Conservation (phyloP, 2,888 invertebrate species). For the Acanthosepion pharaonis region DNA sequence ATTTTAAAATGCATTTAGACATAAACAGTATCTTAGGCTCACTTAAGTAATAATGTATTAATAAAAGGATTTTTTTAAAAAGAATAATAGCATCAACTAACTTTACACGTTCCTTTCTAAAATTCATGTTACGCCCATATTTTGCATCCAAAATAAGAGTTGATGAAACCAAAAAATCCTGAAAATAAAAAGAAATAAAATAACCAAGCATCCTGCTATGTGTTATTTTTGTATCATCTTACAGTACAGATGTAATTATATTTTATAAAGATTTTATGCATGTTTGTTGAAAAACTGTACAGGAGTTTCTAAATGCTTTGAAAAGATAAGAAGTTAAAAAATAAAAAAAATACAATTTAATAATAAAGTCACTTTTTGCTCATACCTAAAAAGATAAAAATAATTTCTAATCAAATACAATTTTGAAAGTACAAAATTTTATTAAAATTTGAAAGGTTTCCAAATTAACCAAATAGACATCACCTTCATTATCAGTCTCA, state of each 20-base stretch:
- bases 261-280: neutral
- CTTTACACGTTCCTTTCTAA: constrained; percentile 67
- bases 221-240: neutral
- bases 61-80: neutral
- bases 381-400: too few relatives aligned
- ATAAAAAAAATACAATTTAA: too few relatives aligned
- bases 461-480: too few relatives aligned
- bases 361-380: too few relatives aligned
- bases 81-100: constrained; percentile 56
- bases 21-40: neutral
- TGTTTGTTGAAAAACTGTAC: too few relatives aligned
- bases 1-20: neutral
- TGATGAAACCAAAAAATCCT: constrained; percentile 68
- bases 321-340: too few relatives aligned
- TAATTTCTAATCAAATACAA: too few relatives aligned
- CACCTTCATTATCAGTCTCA: too few relatives aligned
- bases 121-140: constrained; percentile 65
- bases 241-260: constrained; percentile 35
- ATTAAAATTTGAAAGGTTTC: too few relatives aligned
- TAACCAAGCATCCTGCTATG: too few relatives aligned
- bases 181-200: constrained; percentile 47
- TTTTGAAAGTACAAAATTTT: too few relatives aligned
- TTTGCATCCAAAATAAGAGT: constrained; percentile 70
- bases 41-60: neutral
- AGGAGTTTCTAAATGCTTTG: too few relatives aligned